A percentile compares a stretch with the other conserved stretches of the same genome.
These are phyloP conservation scores for Lindbergichthys nudifrons DNA, from an alignment of 2,797 vertebrate species.

Conservation along the genomic window DNA sequence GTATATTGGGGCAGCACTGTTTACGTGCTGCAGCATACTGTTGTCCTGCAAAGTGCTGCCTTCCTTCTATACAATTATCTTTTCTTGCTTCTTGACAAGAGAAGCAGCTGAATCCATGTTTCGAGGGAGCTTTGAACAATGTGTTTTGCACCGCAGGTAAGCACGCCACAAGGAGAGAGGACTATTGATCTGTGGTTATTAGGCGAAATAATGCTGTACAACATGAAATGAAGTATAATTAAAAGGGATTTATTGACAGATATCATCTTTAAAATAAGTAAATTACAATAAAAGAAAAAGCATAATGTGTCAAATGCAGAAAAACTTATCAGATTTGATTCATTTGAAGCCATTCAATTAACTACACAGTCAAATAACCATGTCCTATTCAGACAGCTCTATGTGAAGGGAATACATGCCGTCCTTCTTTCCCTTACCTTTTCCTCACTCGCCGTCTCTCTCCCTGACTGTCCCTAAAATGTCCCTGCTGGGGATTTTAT, in stretches of 20 bases:
- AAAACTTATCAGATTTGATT: slow-evolving; percentile 15
- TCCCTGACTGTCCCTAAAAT: slow-evolving; percentile 72
- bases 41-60: background rate
- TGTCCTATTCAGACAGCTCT: slow-evolving; percentile 47
- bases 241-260: background rate
- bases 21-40: background rate
- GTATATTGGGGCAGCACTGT: too few species aligned
- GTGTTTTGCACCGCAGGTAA: slow-evolving; percentile 9
- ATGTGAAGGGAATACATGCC: slow-evolving; percentile 58
- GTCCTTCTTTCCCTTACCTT: slow-evolving; percentile 59
- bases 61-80: background rate
- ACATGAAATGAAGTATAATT: background rate
- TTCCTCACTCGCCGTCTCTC: slow-evolving; percentile 45
- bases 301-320: slow-evolving; percentile 12
- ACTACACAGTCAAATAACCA: slow-evolving; percentile 24
- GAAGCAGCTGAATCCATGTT: background rate
- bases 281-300: background rate
- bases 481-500: slow-evolving; percentile 82
- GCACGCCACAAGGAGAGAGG: background rate
- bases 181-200: slow-evolving; percentile 31
- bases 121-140: background rate
- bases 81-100: slow-evolving; percentile 1
- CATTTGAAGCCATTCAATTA: slow-evolving; percentile 25
- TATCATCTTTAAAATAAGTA: background rate
- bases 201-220: slow-evolving; percentile 1